A percentile compares a stretch with the other conserved stretches of the same genome.
phyloP scores from a whole-genome alignment of 2,113 vertebrate species.

The Accipiter cooperii region DNA sequence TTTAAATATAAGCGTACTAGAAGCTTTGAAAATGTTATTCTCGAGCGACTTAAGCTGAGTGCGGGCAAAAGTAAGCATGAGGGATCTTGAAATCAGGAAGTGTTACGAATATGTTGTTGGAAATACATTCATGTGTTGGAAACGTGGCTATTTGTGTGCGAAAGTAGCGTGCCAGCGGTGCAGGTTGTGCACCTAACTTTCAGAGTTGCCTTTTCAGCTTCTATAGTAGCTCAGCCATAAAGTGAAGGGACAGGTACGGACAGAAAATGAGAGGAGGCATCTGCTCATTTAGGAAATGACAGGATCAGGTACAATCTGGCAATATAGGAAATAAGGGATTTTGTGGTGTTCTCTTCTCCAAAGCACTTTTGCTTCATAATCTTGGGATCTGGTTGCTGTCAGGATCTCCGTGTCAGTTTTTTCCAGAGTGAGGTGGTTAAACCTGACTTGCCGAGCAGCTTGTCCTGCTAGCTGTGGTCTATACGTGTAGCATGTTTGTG shows the following conservation, averaged over 20 bases:
- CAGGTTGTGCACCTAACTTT: fast-evolving
- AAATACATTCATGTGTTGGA: not conserved
- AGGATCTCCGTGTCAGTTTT: not conserved
- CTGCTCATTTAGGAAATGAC: not conserved
- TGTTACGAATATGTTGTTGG: not conserved
- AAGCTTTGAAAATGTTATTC: not conserved
- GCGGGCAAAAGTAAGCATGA: not conserved
- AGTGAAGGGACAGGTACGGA: not conserved
- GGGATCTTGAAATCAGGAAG: not conserved
- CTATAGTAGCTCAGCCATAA: not conserved
- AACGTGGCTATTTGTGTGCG: not conserved
- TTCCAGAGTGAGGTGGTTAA: not conserved
- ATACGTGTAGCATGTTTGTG: fast-evolving
- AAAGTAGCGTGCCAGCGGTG: fast-evolving
- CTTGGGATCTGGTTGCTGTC: not conserved
- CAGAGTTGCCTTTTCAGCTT: not conserved
- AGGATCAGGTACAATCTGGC: not conserved
- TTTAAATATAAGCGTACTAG: not conserved
- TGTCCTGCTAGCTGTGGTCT: not conserved
- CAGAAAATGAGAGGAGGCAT: not conserved
- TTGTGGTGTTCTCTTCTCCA: not conserved
- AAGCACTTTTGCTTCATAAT: not conserved
- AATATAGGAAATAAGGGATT: not conserved
- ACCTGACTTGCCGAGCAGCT: not conserved
- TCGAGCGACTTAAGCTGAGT: not conserved